These are phyloP conservation scores for Spheniscus humboldti DNA, from an alignment of 2,797 vertebrate species.

Conservation along the genomic window DNA sequence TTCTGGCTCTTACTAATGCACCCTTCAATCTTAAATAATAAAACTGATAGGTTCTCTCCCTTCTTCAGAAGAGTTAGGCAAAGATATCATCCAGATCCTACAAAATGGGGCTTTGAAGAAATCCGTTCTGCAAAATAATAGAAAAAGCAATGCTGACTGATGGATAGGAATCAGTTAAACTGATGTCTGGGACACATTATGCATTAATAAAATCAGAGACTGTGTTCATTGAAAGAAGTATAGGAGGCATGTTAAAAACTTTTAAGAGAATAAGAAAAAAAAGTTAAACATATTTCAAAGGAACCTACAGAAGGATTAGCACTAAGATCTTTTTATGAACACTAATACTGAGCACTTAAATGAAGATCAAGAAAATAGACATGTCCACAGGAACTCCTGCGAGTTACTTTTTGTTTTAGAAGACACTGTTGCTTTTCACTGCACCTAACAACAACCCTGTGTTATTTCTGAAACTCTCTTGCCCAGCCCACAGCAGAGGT, in stretches of 20 bases:
- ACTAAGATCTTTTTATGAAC: background rate
- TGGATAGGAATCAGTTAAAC: background rate
- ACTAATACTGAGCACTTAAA: background rate
- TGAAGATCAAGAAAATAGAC: background rate
- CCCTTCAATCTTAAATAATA: background rate
- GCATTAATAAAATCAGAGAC: background rate
- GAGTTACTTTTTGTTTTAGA: background rate
- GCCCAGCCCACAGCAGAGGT: background rate
- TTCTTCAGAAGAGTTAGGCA: background rate
- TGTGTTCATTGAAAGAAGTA: background rate
- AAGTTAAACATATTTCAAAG: background rate
- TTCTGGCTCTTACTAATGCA: background rate
- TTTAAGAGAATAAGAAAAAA: background rate
- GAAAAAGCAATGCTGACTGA: background rate
- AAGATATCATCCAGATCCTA: background rate
- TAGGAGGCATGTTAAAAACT: background rate
- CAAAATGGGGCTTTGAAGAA: background rate
- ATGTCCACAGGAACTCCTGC: background rate
- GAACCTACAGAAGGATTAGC: background rate
- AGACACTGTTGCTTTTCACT: background rate
- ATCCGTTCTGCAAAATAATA: background rate
- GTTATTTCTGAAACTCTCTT: background rate
- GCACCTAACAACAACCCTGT: background rate
- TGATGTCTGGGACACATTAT: constrained; percentile 1
- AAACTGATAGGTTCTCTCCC: background rate